Base-by-base conservation (phyloP, 2,797 vertebrate genomes). In the Tokudaia tokunoshimensis region DNA sequence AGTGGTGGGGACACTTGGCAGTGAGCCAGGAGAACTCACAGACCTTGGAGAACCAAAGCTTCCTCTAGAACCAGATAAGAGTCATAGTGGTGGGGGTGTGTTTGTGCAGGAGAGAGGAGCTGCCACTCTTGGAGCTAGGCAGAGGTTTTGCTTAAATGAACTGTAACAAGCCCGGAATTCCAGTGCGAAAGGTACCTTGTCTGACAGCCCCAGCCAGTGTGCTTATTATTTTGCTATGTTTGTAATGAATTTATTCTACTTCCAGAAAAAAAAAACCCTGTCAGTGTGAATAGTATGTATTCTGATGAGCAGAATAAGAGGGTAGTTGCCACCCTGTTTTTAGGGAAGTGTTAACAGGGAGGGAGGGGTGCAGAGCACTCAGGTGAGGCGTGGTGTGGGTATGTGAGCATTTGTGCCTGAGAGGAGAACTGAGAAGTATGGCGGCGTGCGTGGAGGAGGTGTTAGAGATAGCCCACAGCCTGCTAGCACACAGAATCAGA, bases 171-270 rank as follows among this genome's bases (percentile, higher is more conserved):
- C 34, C 59, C n/a, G 78, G n/a, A n/a, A 31, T 29, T 2, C 55
- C 90, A 59, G 3, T 85, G 82, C 67, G 24, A 76, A 78, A 5
- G 9, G 70, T 81, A 59, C 67, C 47, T 89, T 94, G 82, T 72
- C 67, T 19, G 67, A 83, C 63, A 89, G 29, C 22, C 78, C 79
- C 72, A 85, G 31, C 22, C n/a, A 1, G 91, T 14, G 12, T 89
- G 7, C 37, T 95, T 19, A n/a, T 24, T 83, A 12, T 95, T 89
- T 89, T 61, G 52, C 84, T 70, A 24, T 70, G 37, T 61, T 70
- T 83, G 34, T 92, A 80, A 65, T 72, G 44, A 74, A 74, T 91
- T 92, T 94, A 22, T 89, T 83, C 37, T 88, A 37, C 72, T 37
- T 88, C 17, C 72, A 90, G 76, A 72, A 57, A 41, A 47, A 44